Conservation (phyloP, 2,888 invertebrate genomes). For the Lypha dubia region DNA sequence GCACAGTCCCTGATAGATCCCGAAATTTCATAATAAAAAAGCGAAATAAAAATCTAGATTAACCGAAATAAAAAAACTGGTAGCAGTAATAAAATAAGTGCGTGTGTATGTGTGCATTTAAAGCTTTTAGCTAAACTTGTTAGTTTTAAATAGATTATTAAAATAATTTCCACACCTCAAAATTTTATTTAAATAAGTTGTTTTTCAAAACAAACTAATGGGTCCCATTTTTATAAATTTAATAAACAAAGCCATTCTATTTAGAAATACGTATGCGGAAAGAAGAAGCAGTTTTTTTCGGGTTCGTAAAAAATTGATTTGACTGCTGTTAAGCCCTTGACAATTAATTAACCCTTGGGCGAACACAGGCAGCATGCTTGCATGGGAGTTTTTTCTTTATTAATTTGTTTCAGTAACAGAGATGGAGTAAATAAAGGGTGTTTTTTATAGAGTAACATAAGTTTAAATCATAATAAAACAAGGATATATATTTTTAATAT, state of each 20-base stretch:
- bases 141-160: background rate
- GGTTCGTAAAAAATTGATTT: no score
- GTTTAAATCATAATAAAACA: no score
- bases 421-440: no score
- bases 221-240: slow-evolving; percentile 16
- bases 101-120: background rate
- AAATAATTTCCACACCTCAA: slow-evolving; percentile 25
- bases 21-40: background rate
- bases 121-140: slow-evolving; percentile 8
- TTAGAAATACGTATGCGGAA: no score
- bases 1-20: background rate
- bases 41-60: slow-evolving; percentile 1
- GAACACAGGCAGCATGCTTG: no score
- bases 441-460: no score
- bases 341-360: no score
- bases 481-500: no score
- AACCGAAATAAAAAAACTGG: background rate
- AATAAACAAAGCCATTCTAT: no score
- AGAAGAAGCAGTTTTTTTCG: background rate
- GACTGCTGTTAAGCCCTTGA: no score
- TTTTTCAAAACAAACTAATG: background rate
- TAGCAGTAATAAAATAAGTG: background rate
- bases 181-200: background rate
- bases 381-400: no score
- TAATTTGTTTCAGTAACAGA: no score